Base-by-base conservation (phyloP, 2,888 invertebrate genomes). In the Acanthosepion lycidas region DNA sequence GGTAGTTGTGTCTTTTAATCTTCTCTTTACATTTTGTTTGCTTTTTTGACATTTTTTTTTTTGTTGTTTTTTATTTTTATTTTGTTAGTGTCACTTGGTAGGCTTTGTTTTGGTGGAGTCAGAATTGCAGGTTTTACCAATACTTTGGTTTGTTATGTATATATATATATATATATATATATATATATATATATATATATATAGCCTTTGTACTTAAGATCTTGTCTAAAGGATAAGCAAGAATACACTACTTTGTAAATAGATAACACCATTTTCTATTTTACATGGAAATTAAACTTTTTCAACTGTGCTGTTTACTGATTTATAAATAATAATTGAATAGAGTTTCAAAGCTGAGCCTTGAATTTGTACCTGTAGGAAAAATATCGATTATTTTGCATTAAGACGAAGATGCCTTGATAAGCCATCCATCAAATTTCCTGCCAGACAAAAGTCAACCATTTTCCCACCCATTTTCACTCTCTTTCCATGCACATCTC, bases 401-500 rank as follows among this genome's bases (percentile, higher is more conserved):
- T 78, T n/a, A 78, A 78, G 78, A 78, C 33, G 9, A n/a, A 78
- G 78, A 78, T 18, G 33, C 78, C n/a, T 78, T 78, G 78, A 78
- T 78, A 78, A 78, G 33, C 78, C 78, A 78, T 78, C 78, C 78
- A n/a, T 78, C 78, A 78, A 33, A 78, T 78, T 78, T 78, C 78
- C 78, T 78, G 78, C 15, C 78, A 78, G n/a, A 78, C 78, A 78
- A 78, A 78, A 78, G n/a, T 78, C 78, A 78, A 78, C 78, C n/a
- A 9, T 33, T 78, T 23, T 18, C 15, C 78, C 12, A 15, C 78
- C 0, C 12, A 4, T 18, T 33, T 12, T 12, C 33, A 15, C 1
- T 15, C 4, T 9, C 18, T 78, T 33, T 78, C 4, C 78, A n/a
- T n/a, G n/a, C 23, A 23, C 78, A n/a, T n/a, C n/a, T n/a, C 78